Conservation (phyloP, 2,113 vertebrate genomes). For the Thymallus thymallus region DNA sequence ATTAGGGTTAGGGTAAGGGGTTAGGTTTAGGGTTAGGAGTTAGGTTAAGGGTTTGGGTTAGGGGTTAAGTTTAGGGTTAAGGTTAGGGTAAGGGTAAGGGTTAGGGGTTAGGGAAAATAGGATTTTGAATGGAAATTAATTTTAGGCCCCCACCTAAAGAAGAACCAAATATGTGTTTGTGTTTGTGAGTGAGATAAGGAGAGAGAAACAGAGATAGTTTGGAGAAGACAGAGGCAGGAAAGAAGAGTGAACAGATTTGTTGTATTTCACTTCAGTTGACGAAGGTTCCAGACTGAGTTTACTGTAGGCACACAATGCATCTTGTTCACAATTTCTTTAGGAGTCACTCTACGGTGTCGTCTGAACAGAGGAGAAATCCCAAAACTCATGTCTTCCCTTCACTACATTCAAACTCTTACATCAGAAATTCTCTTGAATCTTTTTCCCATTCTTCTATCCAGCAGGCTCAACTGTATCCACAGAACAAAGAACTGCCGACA, state of each 20-base stretch:
- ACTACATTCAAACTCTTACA: neutral
- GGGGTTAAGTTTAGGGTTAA: too few relatives aligned
- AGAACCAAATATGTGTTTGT: too few relatives aligned
- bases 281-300: neutral
- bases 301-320: neutral
- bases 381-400: neutral
- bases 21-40: too few relatives aligned
- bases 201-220: too few relatives aligned
- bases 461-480: neutral
- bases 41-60: too few relatives aligned
- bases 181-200: too few relatives aligned
- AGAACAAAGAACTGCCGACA: neutral
- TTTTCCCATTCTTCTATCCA: neutral
- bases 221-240: neutral
- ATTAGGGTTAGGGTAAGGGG: too few relatives aligned
- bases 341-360: neutral
- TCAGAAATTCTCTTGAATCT: neutral
- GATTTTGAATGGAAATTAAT: too few relatives aligned
- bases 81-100: too few relatives aligned
- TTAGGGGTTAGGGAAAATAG: too few relatives aligned
- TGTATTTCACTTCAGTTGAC: neutral
- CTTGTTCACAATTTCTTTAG: slow-evolving; percentile 1
- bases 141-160: too few relatives aligned
- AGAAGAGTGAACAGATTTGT: neutral
- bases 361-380: neutral